Conservation (phyloP, 2,797 vertebrate genomes). For the Pseudochromis fuscus region DNA sequence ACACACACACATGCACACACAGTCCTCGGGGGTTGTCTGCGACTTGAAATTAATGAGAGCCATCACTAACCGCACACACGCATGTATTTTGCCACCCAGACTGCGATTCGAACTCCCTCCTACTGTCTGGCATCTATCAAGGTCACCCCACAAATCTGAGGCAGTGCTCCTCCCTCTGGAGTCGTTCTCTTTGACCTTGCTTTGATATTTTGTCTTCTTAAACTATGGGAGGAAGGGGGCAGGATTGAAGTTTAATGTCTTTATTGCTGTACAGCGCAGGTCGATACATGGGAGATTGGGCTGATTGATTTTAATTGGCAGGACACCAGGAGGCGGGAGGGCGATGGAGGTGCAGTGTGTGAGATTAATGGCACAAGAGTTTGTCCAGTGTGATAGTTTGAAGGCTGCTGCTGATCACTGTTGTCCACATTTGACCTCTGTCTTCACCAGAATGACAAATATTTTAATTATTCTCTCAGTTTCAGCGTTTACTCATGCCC, state of each 20-base stretch:
- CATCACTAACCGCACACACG: conserved; percentile 33
- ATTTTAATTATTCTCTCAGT: not conserved
- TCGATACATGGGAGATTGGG: conserved; percentile 61
- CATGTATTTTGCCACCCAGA: conserved; percentile 46
- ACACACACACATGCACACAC: conserved; percentile 25
- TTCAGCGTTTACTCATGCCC: not conserved
- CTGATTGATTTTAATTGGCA: conserved; percentile 65
- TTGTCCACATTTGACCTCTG: conserved; percentile 11
- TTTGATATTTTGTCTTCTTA: conserved; percentile 24
- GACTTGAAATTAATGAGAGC: conserved; percentile 65
- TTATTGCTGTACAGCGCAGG: conserved; percentile 43
- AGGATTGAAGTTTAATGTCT: conserved; percentile 42
- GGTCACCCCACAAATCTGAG: conserved; percentile 50
- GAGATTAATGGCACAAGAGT: not conserved
- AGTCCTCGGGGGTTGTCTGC: conserved; percentile 35
- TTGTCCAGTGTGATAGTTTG: conserved; percentile 1
- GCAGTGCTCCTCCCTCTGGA: conserved; percentile 18
- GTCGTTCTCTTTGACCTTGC: conserved; percentile 50
- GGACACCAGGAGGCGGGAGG: conserved; percentile 38
- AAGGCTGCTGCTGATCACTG: not conserved
- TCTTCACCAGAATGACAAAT: not conserved
- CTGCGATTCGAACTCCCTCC: conserved; percentile 32
- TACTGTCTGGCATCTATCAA: conserved; percentile 61
- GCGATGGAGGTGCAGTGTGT: not conserved
- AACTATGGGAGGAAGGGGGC: conserved; percentile 41